Percentiles rank a stretch among this genome's conserved stretches.
phyloP scores from a whole-genome alignment of 2,113 vertebrate species.

The Ornithorhynchus anatinus region DNA sequence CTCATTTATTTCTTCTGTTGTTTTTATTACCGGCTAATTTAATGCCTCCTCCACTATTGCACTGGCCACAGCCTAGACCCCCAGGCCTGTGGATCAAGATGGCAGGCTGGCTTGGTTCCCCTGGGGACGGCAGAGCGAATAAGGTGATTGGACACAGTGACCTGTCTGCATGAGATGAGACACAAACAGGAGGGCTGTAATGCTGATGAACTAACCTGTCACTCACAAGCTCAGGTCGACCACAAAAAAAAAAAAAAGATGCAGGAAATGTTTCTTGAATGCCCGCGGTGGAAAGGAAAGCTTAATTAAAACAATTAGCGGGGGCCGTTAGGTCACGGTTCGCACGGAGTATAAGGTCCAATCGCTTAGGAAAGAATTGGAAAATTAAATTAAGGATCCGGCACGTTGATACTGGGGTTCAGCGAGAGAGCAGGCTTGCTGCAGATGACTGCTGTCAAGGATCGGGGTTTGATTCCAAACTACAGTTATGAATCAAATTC shows the following conservation, averaged over 20 bases:
- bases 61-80: slow-evolving; percentile 60
- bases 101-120: slow-evolving; percentile 65
- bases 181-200: slow-evolving; percentile 74
- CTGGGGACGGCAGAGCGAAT: slow-evolving; percentile 62
- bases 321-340: background rate
- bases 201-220: slow-evolving; percentile 78
- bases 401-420: slow-evolving; percentile 4
- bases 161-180: slow-evolving; percentile 71
- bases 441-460: slow-evolving; percentile 46
- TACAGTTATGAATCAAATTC: slow-evolving; percentile 66
- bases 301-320: background rate
- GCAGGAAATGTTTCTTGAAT: slow-evolving; percentile 15
- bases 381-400: slow-evolving; percentile 32
- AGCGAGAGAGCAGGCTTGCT: slow-evolving; percentile 32
- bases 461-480: slow-evolving; percentile 53
- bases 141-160: slow-evolving; percentile 74
- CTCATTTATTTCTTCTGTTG: slow-evolving; percentile 48
- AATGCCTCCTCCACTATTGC: slow-evolving; percentile 34
- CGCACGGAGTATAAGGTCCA: background rate
- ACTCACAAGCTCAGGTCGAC: slow-evolving; percentile 69
- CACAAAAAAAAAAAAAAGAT: background rate
- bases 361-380: slow-evolving; percentile 16
- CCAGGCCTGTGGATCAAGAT: slow-evolving; percentile 69
- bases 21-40: slow-evolving; percentile 51
- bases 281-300: background rate